phyloP scores from a whole-genome alignment of 2,888 invertebrate species.

The Pemphredon lugubris region DNA sequence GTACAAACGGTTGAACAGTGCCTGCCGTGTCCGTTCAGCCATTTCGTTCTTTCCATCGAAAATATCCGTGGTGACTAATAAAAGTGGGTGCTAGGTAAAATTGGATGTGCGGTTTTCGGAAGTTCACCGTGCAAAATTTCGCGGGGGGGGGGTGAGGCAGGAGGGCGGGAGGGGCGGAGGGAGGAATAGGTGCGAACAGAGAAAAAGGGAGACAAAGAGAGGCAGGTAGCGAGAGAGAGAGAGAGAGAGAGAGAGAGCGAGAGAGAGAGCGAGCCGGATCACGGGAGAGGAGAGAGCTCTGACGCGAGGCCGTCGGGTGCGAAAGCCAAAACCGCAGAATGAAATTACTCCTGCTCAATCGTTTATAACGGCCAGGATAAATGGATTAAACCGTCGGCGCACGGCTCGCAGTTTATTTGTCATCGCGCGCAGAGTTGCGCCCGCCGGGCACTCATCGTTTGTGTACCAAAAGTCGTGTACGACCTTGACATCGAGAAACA shows the following conservation, averaged over 20 bases:
- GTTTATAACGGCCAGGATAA: slow-evolving; percentile 72
- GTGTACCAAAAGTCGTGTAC: slow-evolving; percentile 45
- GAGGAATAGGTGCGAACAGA: background rate
- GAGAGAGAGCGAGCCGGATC: slow-evolving; percentile 1
- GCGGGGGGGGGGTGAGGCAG: slow-evolving; percentile 22
- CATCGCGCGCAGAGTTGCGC: slow-evolving; percentile 58
- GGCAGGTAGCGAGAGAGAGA: too few relatives aligned
- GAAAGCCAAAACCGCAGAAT: slow-evolving; percentile 76
- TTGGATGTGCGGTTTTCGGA: slow-evolving; percentile 64
- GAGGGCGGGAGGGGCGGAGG: slow-evolving; percentile 6
- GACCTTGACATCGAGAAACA: slow-evolving; percentile 46
- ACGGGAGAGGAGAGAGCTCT: slow-evolving; percentile 31
- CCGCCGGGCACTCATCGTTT: slow-evolving; percentile 36
- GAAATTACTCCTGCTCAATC: slow-evolving; percentile 77
- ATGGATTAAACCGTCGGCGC: slow-evolving; percentile 73
- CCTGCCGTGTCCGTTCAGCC: too few relatives aligned
- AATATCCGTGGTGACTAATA: slow-evolving; percentile 9
- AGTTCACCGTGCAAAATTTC: slow-evolving; percentile 62
- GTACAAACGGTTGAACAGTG: too few relatives aligned
- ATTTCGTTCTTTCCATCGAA: slow-evolving; percentile 2
- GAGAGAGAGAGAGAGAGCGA: slow-evolving; percentile 9
- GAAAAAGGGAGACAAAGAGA: slow-evolving; percentile 10
- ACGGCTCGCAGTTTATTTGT: slow-evolving; percentile 71
- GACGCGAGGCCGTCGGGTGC: slow-evolving; percentile 63
- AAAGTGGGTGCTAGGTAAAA: slow-evolving; percentile 56